phyloP scores from a whole-genome alignment of 2,888 invertebrate species.

The Polymixis flavicincta region DNA sequence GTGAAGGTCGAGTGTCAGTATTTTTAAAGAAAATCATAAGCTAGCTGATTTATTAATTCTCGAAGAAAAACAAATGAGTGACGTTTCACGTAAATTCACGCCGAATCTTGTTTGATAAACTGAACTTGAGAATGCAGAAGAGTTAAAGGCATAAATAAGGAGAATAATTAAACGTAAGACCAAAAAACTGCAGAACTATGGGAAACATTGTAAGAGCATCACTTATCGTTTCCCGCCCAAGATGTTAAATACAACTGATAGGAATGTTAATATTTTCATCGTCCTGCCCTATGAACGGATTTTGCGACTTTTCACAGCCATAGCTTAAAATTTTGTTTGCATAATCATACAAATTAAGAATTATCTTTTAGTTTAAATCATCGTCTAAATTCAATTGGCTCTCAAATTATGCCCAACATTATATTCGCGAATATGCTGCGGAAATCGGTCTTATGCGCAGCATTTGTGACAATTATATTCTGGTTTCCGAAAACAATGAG shows the following conservation, averaged over 20 bases:
- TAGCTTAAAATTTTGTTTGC: background rate
- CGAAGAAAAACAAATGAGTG: constrained; percentile 1
- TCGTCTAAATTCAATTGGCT: background rate
- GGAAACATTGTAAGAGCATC: background rate
- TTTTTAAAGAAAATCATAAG: constrained; percentile 12
- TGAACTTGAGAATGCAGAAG: too few species aligned
- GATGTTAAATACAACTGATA: background rate
- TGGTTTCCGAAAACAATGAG: background rate
- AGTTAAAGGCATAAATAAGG: background rate
- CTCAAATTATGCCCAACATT: background rate
- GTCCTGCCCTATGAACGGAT: background rate
- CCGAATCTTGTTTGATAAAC: background rate
- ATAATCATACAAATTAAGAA: background rate
- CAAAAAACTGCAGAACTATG: background rate
- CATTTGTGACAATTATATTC: background rate
- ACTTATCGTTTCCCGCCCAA: constrained; percentile 1
- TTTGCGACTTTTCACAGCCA: background rate
- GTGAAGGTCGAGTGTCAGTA: background rate
- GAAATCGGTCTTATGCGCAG: background rate
- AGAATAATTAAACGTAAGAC: background rate
- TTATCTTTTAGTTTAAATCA: background rate
- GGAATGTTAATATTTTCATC: background rate
- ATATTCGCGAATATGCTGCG: constrained; percentile 5
- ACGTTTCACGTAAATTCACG: background rate
- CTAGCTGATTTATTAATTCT: constrained; percentile 5